phyloP scores from a whole-genome alignment of 2,113 vertebrate genomes.

The Vulpes lagopus region DNA sequence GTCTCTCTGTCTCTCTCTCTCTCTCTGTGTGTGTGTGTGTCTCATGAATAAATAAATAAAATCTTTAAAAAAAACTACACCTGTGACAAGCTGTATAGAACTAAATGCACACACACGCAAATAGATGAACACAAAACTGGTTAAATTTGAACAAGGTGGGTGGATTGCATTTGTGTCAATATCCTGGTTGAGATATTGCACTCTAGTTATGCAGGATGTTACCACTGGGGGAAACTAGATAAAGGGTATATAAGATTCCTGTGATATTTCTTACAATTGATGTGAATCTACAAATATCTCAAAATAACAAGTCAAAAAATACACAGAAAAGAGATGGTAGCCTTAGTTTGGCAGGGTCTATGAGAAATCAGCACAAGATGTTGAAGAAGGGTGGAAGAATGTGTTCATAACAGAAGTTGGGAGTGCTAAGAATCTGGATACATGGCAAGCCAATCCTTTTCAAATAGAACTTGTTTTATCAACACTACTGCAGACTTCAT shows the following conservation, averaged over 20 bases:
- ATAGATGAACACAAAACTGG: neutral
- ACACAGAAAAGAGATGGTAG: neutral
- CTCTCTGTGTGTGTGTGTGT: too few relatives aligned
- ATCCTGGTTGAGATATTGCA: neutral
- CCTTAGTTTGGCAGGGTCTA: neutral
- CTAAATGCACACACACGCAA: neutral
- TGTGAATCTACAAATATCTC: neutral
- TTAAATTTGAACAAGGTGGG: neutral
- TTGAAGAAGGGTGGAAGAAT: neutral
- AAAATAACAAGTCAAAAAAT: conserved; percentile 17
- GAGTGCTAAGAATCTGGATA: neutral
- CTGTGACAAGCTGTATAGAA: neutral
- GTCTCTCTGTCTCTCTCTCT: too few relatives aligned
- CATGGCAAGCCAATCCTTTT: neutral
- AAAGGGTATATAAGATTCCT: neutral
- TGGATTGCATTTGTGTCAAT: neutral
- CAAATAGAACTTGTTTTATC: neutral
- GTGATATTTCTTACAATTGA: neutral
- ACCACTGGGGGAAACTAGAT: neutral
- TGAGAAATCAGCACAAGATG: neutral
- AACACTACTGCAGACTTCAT: neutral
- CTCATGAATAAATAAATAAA: too few relatives aligned
- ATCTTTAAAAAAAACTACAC: too few relatives aligned
- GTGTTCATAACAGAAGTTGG: neutral
- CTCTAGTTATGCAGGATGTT: neutral